Conservation (phyloP, 1,140 invertebrate species). For the Parasteatoda tepidariorum region DNA sequence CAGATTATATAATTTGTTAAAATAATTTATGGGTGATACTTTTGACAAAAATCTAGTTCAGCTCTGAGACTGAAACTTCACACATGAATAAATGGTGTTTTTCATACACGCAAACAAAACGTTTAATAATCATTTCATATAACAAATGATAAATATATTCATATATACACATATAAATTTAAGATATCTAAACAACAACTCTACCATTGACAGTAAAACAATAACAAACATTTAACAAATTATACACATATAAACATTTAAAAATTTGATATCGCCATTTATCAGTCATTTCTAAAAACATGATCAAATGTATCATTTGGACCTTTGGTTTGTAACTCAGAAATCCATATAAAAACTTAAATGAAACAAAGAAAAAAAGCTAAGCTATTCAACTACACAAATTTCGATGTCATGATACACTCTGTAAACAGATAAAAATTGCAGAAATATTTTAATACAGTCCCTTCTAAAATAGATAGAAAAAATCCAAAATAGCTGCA, state of each 20-base stretch:
- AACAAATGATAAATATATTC: slow-evolving; percentile 44
- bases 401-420: too few relatives aligned
- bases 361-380: too few relatives aligned
- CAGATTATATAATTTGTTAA: neutral
- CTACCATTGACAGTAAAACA: slow-evolving; percentile 45
- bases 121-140: slow-evolving; percentile 7
- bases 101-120: neutral
- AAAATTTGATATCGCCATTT: slow-evolving; percentile 1
- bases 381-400: too few relatives aligned
- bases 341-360: too few relatives aligned
- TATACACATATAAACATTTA: slow-evolving; percentile 38
- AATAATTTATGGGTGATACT: neutral
- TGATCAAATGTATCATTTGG: too few relatives aligned
- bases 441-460: too few relatives aligned
- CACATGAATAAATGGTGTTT: neutral
- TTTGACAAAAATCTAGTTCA: neutral
- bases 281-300: neutral
- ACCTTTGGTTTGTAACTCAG: too few relatives aligned
- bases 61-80: slow-evolving; percentile 2
- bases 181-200: slow-evolving; percentile 50
- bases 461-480: too few relatives aligned
- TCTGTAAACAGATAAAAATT: too few relatives aligned
- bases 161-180: slow-evolving; percentile 6
- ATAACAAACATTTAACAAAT: slow-evolving; percentile 50
- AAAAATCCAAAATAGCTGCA: too few relatives aligned